These are phyloP conservation scores for Benthosema pterotum DNA, from an alignment of 2,797 vertebrate species.

Conservation along the genomic window DNA sequence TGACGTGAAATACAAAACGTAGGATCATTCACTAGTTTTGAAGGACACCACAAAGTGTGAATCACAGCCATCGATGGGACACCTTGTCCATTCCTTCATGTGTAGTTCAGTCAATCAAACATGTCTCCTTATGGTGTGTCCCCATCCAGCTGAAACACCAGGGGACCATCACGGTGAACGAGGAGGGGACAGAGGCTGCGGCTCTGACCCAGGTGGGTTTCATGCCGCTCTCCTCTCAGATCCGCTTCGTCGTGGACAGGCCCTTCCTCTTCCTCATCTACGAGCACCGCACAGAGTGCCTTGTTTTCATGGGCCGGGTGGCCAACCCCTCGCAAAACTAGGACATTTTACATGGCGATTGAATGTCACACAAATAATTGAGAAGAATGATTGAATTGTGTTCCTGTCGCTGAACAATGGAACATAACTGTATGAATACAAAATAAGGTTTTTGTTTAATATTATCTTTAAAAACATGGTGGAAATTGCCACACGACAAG, in stretches of 20 bases:
- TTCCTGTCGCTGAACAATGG: too few relatives aligned
- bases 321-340: slow-evolving; percentile 84
- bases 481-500: too few relatives aligned
- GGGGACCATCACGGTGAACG: slow-evolving; percentile 94
- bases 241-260: slow-evolving; percentile 86
- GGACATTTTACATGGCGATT: too few relatives aligned
- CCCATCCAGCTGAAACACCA: slow-evolving; percentile 90
- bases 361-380: too few relatives aligned
- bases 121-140: slow-evolving; percentile 5
- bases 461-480: too few relatives aligned
- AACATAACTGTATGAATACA: too few relatives aligned
- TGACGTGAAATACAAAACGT: background rate
- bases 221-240: slow-evolving; percentile 95
- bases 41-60: too few relatives aligned
- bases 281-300: slow-evolving; percentile 92
- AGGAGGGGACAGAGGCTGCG: slow-evolving; percentile 94
- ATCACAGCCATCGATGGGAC: background rate
- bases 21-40: background rate
- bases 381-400: too few relatives aligned
- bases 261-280: slow-evolving; percentile 96
- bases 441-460: too few relatives aligned
- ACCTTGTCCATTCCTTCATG: background rate
- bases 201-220: slow-evolving; percentile 91
- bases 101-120: background rate
- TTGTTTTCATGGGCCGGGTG: slow-evolving; percentile 94